Evolutionary conservation across 2,888 invertebrate genomes (phyloP).

Genomic region (Nebria brevicollis): DNA sequence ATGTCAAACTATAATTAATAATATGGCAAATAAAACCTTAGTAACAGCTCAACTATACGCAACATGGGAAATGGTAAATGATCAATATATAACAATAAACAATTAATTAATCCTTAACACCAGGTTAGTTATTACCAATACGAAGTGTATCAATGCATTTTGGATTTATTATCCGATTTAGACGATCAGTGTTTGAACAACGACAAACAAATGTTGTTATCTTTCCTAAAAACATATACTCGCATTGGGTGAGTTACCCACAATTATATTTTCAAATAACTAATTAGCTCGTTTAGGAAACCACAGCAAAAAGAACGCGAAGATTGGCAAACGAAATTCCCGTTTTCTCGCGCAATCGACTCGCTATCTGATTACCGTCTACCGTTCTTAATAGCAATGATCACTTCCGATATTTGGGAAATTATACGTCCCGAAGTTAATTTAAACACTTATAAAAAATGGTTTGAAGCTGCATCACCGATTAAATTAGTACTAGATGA

Average conservation of each 20-base stretch:
- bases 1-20: conserved; percentile 57
- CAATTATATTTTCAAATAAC: neutral
- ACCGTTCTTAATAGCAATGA: conserved; percentile 61
- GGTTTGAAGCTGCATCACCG: conserved; percentile 62
- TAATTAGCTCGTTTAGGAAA: conserved; percentile 51
- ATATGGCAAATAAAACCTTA: conserved; percentile 56
- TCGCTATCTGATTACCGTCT: conserved; percentile 65
- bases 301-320: conserved; percentile 63
- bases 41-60: conserved; percentile 54
- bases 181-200: conserved; percentile 48
- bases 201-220: conserved; percentile 52
- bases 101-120: conserved; percentile 47
- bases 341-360: conserved; percentile 60
- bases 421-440: conserved; percentile 64
- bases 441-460: conserved; percentile 63
- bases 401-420: conserved; percentile 61
- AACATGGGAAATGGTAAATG: conserved; percentile 54
- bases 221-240: conserved; percentile 57
- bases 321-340: conserved; percentile 62
- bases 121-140: conserved; percentile 67
- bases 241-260: conserved; percentile 50
- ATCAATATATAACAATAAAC: neutral
- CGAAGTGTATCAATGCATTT: conserved; percentile 64
- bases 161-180: conserved; percentile 57
- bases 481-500: conserved; percentile 61